Evolutionary conservation across 2,797 vertebrate genomes (phyloP).

Genomic region (Sebastes wilsoni): DNA sequence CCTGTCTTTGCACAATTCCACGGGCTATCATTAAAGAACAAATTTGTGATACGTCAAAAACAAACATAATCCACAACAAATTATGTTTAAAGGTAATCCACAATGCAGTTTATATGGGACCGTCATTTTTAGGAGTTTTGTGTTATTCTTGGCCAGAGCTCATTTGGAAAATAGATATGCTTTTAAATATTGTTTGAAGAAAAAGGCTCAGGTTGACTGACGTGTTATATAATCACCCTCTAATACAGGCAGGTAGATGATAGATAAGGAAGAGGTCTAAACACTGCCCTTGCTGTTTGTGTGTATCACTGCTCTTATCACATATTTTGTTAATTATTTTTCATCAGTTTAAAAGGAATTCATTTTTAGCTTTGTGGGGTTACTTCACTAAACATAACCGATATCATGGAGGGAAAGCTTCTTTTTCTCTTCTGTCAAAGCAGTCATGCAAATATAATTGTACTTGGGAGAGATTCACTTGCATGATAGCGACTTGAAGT

Average conservation of each 20-base stretch:
- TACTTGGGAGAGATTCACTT: slow-evolving; percentile 16
- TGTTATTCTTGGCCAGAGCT: slow-evolving; percentile 2
- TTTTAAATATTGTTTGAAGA: slow-evolving; percentile 13
- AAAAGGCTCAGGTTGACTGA: background rate
- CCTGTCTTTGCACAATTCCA: too few relatives aligned
- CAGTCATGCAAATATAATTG: slow-evolving; percentile 36
- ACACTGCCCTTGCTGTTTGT: background rate
- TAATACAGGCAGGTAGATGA: background rate
- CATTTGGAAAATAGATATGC: background rate
- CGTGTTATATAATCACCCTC: background rate
- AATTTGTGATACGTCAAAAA: too few relatives aligned
- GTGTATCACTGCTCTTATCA: background rate
- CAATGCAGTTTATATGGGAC: background rate
- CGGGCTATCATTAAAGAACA: too few relatives aligned
- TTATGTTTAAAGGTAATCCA: background rate
- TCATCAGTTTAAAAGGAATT: slow-evolving; percentile 2
- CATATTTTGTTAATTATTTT: slow-evolving; percentile 16
- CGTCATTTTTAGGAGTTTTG: background rate
- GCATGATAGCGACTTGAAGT: slow-evolving; percentile 6
- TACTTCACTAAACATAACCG: background rate
- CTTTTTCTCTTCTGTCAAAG: background rate
- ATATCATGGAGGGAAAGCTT: background rate
- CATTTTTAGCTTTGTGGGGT: background rate
- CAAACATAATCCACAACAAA: background rate
- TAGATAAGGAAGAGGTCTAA: background rate